A percentile compares a stretch with the other conserved stretches of the same genome.
phyloP scores from a whole-genome alignment of 1,140 invertebrate species.

The Melipona quadrifasciata region DNA sequence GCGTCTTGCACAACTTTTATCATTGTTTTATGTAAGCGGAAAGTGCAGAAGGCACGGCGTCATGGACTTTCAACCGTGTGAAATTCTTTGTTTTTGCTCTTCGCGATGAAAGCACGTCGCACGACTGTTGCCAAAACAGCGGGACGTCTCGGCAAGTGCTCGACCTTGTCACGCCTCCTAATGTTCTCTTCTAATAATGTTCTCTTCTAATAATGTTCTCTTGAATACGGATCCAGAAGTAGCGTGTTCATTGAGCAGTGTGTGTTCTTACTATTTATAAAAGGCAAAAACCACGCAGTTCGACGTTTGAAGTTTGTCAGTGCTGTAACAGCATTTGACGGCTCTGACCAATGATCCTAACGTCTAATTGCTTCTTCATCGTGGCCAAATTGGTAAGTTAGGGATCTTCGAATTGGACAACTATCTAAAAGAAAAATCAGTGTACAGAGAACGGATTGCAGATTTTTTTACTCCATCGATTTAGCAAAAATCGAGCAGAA shows the following conservation, averaged over 20 bases:
- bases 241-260: slow-evolving; percentile 8
- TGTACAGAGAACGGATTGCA: not conserved
- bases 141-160: not conserved
- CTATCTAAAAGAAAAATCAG: not conserved
- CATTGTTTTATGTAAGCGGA: not conserved
- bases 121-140: slow-evolving; percentile 21
- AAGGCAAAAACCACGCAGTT: not conserved
- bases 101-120: not conserved
- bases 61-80: too few relatives aligned
- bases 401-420: not conserved
- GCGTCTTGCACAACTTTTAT: not conserved
- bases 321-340: not conserved
- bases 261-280: slow-evolving; percentile 28
- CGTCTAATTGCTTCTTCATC: not conserved
- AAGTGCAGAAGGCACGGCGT: not conserved
- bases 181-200: slow-evolving; percentile 74
- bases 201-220: slow-evolving; percentile 69
- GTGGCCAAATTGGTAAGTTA: not conserved
- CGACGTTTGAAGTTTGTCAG: not conserved
- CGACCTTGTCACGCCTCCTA: slow-evolving; percentile 66
- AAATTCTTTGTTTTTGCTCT: not conserved
- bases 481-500: not conserved
- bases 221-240: slow-evolving; percentile 42
- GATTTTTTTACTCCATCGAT: not conserved
- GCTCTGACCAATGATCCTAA: not conserved